phyloP scores from a whole-genome alignment of 2,888 invertebrate genomes.

The Oxyteleia sp. region DNA sequence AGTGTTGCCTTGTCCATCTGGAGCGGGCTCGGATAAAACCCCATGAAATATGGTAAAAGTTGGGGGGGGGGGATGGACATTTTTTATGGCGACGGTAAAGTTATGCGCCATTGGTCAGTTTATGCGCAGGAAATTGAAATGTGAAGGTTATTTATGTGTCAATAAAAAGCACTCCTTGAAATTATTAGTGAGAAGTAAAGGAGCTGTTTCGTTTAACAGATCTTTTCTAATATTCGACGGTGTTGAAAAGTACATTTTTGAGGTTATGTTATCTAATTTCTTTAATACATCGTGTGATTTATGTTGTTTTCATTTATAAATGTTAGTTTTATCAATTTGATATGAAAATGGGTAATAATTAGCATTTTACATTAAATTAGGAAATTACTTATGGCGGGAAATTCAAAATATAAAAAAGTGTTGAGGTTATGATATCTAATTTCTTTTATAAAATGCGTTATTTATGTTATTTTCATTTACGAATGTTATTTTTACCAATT shows the following conservation, averaged over 20 bases:
- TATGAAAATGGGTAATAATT: too few species aligned
- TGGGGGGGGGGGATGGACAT: background rate
- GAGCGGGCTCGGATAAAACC: too few species aligned
- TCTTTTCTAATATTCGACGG: too few species aligned
- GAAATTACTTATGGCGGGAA: too few species aligned
- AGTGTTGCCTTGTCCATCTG: too few species aligned
- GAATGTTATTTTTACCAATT: too few species aligned
- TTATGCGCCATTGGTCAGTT: constrained; percentile 34
- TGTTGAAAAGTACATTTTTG: background rate
- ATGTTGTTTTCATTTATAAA: too few species aligned
- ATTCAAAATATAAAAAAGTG: too few species aligned
- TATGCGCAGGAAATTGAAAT: constrained; percentile 37
- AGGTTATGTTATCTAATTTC: background rate
- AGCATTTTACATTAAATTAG: too few species aligned
- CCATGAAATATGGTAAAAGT: constrained; percentile 20
- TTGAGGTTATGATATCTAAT: background rate
- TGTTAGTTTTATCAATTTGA: too few species aligned
- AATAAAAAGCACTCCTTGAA: constrained; percentile 33
- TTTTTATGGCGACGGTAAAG: constrained; percentile 25
- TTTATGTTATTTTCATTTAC: too few species aligned
- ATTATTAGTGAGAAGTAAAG: background rate
- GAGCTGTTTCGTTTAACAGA: background rate
- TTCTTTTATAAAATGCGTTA: background rate
- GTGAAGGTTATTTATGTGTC: constrained; percentile 35
- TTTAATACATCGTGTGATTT: background rate